Percentiles rank a stretch among this genome's conserved stretches.
phyloP scores from a whole-genome alignment of 2,888 invertebrate species.

The Campaea margaritaria region DNA sequence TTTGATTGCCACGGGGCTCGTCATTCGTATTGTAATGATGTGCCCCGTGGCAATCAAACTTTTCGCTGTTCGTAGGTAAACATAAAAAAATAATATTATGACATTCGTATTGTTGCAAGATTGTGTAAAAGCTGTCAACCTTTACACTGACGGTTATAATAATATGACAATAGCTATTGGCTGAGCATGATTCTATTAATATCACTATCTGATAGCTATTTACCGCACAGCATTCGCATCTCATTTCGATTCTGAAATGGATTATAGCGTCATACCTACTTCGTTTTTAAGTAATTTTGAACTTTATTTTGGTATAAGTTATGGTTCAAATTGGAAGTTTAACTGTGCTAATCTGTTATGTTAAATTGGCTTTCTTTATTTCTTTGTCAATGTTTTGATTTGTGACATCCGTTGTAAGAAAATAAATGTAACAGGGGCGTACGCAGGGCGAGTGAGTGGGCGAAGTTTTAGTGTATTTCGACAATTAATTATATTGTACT shows the following conservation, averaged over 20 bases:
- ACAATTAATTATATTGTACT: background rate
- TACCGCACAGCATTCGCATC: conserved; percentile 46
- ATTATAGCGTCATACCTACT: conserved; percentile 7
- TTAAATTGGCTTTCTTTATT: no score
- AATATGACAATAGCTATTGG: conserved; percentile 56
- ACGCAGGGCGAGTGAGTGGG: background rate
- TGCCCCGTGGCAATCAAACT: no score
- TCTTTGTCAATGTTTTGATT: conserved; percentile 17
- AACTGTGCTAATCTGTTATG: no score
- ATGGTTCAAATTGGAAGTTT: conserved; percentile 1
- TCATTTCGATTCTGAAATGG: conserved; percentile 39
- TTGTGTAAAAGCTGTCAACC: conserved; percentile 48
- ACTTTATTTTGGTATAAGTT: background rate
- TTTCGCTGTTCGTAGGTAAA: no score
- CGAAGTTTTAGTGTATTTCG: background rate
- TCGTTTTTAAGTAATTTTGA: background rate
- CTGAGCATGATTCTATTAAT: conserved; percentile 64
- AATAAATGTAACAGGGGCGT: conserved; percentile 1
- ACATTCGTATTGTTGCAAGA: conserved; percentile 25
- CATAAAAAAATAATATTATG: no score
- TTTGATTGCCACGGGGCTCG: no score
- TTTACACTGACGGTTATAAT: conserved; percentile 48
- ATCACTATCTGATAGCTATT: conserved; percentile 51
- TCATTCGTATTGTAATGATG: no score
- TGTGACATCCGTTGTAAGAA: conserved; percentile 2